Base-by-base conservation (phyloP, 2,888 invertebrate species). In the Sthenelais limicola region DNA sequence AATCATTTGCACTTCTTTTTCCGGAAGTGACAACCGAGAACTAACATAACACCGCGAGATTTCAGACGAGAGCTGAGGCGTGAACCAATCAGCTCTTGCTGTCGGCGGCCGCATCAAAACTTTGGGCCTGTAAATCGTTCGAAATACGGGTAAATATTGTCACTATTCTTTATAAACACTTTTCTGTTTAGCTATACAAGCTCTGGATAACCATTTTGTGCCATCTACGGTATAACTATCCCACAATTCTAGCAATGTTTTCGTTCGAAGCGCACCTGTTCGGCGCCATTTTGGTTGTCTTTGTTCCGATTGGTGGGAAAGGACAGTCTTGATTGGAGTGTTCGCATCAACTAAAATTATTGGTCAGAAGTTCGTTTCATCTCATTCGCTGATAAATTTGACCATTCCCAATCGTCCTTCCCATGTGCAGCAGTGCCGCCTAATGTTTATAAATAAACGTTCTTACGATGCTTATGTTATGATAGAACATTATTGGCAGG, bases 281-380 rank as follows among this genome's bases (percentile, higher is more conserved):
- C 35, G 66, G 62, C 71, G 71, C 71, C 71, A 71, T 71, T 68
- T 73, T 68, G 49, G 68, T 21, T 21, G 54, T 68, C 73, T 73
- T 73, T 73, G 73, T 73, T 54, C 68, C 47, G 56, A 73, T 73
- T 73, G 73, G 73, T 68, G 68, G 73, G 66, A 32, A 33, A 30
- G 71, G 62, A 18, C 35, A 32, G 24, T 21, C 49, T 66, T 71
- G 71, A 71, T 71, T 71, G 71, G 71, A n/a, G n/a, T 62, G 71
- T 62, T 43, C 56, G 35, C 43, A 28, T 12, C 24, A 26, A 38
- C 71, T 4, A 33, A 71, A 71, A 49, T 71, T 71, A 71, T 71
- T 71, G 71, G 71, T 51, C 51, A 71, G 71, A 71, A 71, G 66
- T 71, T 66, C 48, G 24, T 24, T 28, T 47, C 48, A 54, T 12